Base-by-base conservation (phyloP, 1,140 invertebrate species). In the Sminthurinus signatus region DNA sequence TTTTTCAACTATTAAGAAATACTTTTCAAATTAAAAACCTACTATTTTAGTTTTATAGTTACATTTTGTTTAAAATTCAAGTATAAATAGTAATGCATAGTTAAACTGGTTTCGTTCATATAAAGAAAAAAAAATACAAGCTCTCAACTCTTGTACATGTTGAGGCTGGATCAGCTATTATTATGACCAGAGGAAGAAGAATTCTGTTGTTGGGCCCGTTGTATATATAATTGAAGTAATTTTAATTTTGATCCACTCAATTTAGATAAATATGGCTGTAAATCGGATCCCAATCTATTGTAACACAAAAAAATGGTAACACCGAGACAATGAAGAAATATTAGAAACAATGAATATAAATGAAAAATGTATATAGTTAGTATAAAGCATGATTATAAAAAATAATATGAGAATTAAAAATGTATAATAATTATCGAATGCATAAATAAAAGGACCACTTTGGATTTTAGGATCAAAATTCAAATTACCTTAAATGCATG, bases 181-280 rank as follows among this genome's bases (percentile, higher is more conserved):
- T 48, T 48, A 10, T 48, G 44, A 48, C 23, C 17, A 48, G 44
- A n/a, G 23, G 44, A 25, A 19, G 44, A 48, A n/a, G 44, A 48
- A 48, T 10, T 48, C 17, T 56, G 29, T 48, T 58, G 54, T 29
- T 69, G 67, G 17, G 67, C 67, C 57, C 70, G 19, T 56, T 72
- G 70, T 50, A 72, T 72, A 44, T 72, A 72, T 28, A 72, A 43
- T 39, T 72, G 70, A 39, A 72, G 65, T 17, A 72, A 59, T 58
- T 72, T 72, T 44, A 72, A 36, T 46, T 72, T 72, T 12, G 70
- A 72, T 44, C 70, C 70, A 55, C 70, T 72, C 39, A 72, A 55
- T 10, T 62, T 64, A 10, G 52, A 51, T 48, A 72, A 61, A 61
- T 67, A 64, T 55, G 70, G 70, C 28, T 72, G 64, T 32, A 72